Conservation (phyloP, 2,888 invertebrate species). For the Drosophila monieri region DNA sequence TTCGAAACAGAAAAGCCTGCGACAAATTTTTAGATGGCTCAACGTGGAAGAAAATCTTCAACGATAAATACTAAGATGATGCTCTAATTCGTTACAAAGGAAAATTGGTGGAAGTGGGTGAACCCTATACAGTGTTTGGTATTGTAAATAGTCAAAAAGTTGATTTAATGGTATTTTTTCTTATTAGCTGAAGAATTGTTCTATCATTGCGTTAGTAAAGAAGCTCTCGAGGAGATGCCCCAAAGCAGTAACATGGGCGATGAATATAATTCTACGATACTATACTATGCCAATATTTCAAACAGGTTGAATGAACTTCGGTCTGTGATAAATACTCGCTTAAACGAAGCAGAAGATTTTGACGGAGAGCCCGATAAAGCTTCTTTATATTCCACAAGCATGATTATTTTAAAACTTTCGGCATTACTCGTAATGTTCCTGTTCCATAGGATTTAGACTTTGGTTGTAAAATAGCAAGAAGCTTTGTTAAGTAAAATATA, state of each 20-base stretch:
- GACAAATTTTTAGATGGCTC: background rate
- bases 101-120: background rate
- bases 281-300: background rate
- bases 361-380: background rate
- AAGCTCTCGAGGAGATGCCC: too few relatives aligned
- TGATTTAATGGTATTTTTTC: background rate
- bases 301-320: background rate
- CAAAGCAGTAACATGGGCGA: background rate
- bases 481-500: too few relatives aligned
- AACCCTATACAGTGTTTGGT: background rate
- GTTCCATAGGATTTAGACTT: background rate
- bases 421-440: background rate
- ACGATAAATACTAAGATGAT: background rate
- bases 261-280: background rate
- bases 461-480: too few relatives aligned
- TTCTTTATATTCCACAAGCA: background rate
- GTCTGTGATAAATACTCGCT: background rate
- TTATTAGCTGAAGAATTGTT: background rate
- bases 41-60: background rate
- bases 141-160: background rate
- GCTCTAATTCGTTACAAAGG: background rate
- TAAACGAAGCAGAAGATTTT: background rate
- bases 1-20: background rate
- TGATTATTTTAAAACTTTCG: background rate
- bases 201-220: background rate